Evolutionary conservation across 2,113 vertebrate genomes (phyloP).

Genomic region (Trichomycterus rosablanca): DNA sequence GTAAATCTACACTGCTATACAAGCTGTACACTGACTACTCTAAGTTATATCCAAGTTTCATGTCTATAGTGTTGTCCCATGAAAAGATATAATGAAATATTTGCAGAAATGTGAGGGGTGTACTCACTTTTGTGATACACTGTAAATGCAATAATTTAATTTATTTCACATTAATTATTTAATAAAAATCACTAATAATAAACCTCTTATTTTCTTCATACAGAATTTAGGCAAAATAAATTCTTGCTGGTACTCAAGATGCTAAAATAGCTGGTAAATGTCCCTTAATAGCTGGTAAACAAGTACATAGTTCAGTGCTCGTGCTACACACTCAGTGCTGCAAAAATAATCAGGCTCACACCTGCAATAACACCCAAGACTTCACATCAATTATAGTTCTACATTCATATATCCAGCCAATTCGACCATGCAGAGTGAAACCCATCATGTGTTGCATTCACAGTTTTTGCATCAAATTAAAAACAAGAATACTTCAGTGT

Average conservation of each 20-base stretch:
- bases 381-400: neutral
- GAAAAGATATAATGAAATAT: too few species aligned
- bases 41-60: too few species aligned
- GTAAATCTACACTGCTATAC: too few species aligned
- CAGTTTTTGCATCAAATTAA: too few species aligned
- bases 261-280: constrained; percentile 27
- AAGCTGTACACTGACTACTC: too few species aligned
- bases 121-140: too few species aligned
- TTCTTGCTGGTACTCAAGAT: constrained; percentile 21
- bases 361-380: neutral
- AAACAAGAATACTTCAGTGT: too few species aligned
- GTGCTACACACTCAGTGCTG: neutral
- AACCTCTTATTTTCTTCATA: neutral
- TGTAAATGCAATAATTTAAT: too few species aligned
- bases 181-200: neutral
- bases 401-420: neutral
- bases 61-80: too few species aligned
- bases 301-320: constrained; percentile 1
- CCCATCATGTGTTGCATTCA: too few species aligned
- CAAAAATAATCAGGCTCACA: neutral
- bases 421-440: neutral
- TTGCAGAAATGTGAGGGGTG: too few species aligned
- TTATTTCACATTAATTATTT: neutral
- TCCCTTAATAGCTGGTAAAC: constrained; percentile 12
- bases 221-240: constrained; percentile 17